A percentile compares a stretch with the other conserved stretches of the same genome.
Conservation (phyloP, 2,888 invertebrate genomes). For the Pilophorus perplexus region DNA sequence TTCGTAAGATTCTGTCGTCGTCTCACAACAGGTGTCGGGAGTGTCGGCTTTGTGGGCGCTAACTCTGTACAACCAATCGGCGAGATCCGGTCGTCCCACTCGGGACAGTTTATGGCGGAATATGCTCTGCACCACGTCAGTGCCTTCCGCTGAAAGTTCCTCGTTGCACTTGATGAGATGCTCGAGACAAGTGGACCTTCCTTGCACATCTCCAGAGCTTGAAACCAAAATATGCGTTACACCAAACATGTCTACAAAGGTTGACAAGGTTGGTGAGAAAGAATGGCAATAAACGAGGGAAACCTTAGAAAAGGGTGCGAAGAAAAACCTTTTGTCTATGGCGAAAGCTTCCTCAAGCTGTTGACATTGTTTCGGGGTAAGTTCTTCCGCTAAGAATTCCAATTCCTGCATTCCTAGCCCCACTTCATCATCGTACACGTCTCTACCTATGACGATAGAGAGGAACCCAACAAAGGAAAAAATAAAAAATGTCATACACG, state of each 20-base stretch:
- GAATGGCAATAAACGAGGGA: too few relatives aligned
- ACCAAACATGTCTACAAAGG: too few relatives aligned
- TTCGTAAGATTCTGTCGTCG: background rate
- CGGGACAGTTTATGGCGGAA: constrained; percentile 21
- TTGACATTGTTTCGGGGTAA: constrained; percentile 15
- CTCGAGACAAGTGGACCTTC: background rate
- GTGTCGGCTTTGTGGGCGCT: background rate
- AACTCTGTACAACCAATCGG: constrained; percentile 18
- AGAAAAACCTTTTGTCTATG: background rate
- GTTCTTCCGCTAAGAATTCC: constrained; percentile 23
- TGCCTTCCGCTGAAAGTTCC: constrained; percentile 11
- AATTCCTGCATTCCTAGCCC: constrained; percentile 9
- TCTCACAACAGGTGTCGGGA: too few relatives aligned
- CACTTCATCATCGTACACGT: background rate
- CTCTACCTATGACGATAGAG: too few relatives aligned
- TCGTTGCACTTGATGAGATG: constrained; percentile 9
- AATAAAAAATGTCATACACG: too few relatives aligned
- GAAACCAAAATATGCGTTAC: too few relatives aligned
- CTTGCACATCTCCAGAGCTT: background rate
- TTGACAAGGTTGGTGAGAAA: too few relatives aligned
- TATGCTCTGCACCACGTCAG: constrained; percentile 11
- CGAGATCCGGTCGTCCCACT: constrained; percentile 8
- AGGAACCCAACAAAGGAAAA: too few relatives aligned
- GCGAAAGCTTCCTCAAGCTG: background rate
- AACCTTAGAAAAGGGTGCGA: background rate